A percentile compares a stretch with the other conserved stretches of the same genome.
phyloP scores from a whole-genome alignment of 2,888 invertebrate genomes.

The Dione vanillae region DNA sequence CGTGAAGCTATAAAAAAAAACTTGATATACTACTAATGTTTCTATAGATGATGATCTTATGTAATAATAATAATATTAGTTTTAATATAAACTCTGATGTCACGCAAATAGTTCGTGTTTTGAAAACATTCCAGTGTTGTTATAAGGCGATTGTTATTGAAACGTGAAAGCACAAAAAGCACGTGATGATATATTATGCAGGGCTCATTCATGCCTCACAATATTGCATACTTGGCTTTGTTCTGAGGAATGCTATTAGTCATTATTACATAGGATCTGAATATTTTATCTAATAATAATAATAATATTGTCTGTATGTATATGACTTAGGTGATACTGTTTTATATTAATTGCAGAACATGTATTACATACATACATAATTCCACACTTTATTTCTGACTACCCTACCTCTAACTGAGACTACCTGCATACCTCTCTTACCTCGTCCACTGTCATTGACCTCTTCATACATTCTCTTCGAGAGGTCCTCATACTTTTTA shows the following conservation, averaged over 20 bases:
- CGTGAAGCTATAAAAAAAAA: too few relatives aligned
- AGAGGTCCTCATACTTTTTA: too few relatives aligned
- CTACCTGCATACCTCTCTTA: too few relatives aligned
- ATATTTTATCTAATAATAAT: not conserved
- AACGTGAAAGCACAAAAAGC: constrained; percentile 24
- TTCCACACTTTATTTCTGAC: too few relatives aligned
- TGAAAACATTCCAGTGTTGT: constrained; percentile 53
- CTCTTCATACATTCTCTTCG: too few relatives aligned
- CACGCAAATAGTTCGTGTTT: constrained; percentile 46
- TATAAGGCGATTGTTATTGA: constrained; percentile 35
- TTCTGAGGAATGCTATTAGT: constrained; percentile 30
- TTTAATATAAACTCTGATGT: constrained; percentile 8
- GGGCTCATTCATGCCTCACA: constrained; percentile 8
- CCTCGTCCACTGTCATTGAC: too few relatives aligned
- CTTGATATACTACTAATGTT: not conserved
- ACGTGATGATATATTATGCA: constrained; percentile 33
- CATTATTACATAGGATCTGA: not conserved
- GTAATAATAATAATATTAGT: constrained; percentile 6
- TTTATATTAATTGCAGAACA: too few relatives aligned
- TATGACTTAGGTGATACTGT: too few relatives aligned
- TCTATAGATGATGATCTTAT: constrained; percentile 5
- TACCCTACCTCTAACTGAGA: too few relatives aligned
- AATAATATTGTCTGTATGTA: not conserved
- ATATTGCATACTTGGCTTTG: constrained; percentile 33
- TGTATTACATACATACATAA: too few relatives aligned